Conservation (phyloP, 2,797 vertebrate genomes). For the Spinus pinus region DNA sequence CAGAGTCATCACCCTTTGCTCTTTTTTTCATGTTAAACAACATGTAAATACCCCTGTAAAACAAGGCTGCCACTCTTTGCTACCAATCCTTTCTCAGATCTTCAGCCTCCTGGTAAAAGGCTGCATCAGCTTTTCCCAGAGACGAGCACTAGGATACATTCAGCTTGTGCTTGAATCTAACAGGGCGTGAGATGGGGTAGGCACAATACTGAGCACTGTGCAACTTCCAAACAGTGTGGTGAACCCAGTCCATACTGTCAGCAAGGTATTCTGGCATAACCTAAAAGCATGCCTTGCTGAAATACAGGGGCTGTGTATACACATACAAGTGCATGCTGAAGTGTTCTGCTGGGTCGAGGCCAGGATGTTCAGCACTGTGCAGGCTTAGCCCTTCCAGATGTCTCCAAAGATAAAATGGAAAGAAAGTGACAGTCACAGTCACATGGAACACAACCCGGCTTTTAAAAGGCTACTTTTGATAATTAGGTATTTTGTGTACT, state of each 20-base stretch:
- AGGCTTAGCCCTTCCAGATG: not conserved
- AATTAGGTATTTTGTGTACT: slow-evolving; percentile 43
- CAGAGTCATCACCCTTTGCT: not conserved
- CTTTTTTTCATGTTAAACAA: not conserved
- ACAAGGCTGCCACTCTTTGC: not conserved
- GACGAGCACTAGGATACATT: not conserved
- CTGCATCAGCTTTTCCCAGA: not conserved
- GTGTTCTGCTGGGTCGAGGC: not conserved
- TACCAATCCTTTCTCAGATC: not conserved
- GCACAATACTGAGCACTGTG: not conserved
- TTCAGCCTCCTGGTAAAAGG: not conserved
- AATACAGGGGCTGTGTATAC: not conserved
- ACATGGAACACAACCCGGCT: not conserved
- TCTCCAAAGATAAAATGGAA: not conserved
- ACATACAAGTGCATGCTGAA: not conserved
- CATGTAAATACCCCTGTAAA: not conserved
- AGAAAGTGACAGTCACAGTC: not conserved
- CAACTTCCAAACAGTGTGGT: fast-evolving
- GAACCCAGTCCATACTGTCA: not conserved
- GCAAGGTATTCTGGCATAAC: not conserved
- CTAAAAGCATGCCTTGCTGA: not conserved
- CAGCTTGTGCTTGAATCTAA: not conserved
- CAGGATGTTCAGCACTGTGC: not conserved
- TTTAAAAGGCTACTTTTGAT: slow-evolving; percentile 35
- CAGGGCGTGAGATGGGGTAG: fast-evolving